Conservation (phyloP, 2,797 vertebrate genomes). For the Pangasius macronema region DNA sequence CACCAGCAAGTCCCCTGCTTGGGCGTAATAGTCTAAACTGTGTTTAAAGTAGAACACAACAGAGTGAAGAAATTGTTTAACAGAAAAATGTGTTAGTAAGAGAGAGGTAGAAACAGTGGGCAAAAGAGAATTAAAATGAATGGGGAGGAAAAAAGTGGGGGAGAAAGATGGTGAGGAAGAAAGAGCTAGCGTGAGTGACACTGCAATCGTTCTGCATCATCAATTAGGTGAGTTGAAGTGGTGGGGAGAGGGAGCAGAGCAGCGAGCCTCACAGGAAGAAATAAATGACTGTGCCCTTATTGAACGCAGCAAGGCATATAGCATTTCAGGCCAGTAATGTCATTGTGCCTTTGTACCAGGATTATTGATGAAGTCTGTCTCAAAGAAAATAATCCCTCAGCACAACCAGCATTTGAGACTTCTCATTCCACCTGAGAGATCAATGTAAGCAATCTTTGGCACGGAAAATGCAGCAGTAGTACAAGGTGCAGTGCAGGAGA, state of each 20-base stretch:
- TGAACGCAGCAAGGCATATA: conserved; percentile 63
- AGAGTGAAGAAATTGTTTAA: neutral
- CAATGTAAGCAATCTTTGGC: conserved; percentile 56
- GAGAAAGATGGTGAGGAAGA: conserved; percentile 12
- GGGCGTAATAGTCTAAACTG: conserved; percentile 46
- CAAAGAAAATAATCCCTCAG: conserved; percentile 62
- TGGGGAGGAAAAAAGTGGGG: conserved; percentile 2
- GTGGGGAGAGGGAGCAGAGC: conserved; percentile 39
- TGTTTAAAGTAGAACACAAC: conserved; percentile 42
- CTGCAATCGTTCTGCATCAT: conserved; percentile 60
- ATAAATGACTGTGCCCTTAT: conserved; percentile 62
- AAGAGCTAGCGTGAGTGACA: conserved; percentile 45
- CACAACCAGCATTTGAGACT: conserved; percentile 71
- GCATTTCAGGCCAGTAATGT: conserved; percentile 62
- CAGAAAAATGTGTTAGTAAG: conserved; percentile 21
- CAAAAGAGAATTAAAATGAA: conserved; percentile 1
- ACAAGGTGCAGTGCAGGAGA: conserved; percentile 30
- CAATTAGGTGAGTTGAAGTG: conserved; percentile 55
- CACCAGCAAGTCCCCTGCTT: conserved; percentile 12
- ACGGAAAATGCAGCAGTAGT: conserved; percentile 33
- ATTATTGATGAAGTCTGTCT: conserved; percentile 63
- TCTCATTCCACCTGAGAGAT: conserved; percentile 59
- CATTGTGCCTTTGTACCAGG: conserved; percentile 54
- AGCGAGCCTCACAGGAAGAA: conserved; percentile 58
- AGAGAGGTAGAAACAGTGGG: conserved; percentile 10